Conservation (phyloP, 1,140 invertebrate genomes). For the Orchestia grillus region DNA sequence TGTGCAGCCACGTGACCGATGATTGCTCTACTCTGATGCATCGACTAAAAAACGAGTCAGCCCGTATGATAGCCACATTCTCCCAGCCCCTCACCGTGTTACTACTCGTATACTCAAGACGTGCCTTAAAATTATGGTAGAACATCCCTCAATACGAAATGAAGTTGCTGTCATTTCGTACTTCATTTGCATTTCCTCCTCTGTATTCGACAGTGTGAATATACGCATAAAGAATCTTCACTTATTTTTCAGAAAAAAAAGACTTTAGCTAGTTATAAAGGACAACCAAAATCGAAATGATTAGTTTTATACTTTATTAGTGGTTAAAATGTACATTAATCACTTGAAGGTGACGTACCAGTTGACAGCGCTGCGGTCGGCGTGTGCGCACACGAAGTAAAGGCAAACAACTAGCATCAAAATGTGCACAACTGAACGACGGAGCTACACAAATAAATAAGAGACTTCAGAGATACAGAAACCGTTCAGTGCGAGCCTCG, state of each 20-base stretch:
- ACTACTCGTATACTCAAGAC: no score
- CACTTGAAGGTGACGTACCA: neutral
- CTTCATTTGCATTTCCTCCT: no score
- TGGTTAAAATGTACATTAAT: constrained; percentile 42
- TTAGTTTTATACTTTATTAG: constrained; percentile 45
- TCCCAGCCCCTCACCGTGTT: no score
- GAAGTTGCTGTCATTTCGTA: no score
- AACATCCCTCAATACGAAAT: no score
- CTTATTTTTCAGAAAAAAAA: neutral
- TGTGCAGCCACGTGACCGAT: no score
- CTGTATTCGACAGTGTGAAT: no score
- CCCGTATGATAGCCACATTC: no score
- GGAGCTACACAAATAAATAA: constrained; percentile 51
- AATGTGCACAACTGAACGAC: neutral
- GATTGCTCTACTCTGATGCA: no score
- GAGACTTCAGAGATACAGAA: constrained; percentile 12
- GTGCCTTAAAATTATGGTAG: no score
- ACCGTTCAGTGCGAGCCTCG: neutral
- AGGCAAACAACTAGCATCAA: neutral
- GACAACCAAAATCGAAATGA: neutral
- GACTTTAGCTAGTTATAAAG: neutral
- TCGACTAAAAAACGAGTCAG: no score
- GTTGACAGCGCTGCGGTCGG: neutral
- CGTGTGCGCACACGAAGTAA: neutral
- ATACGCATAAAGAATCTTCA: no score